These are phyloP conservation scores for Toxostoma redivivum DNA, from an alignment of 2,113 vertebrate genomes.

Conservation along the genomic window DNA sequence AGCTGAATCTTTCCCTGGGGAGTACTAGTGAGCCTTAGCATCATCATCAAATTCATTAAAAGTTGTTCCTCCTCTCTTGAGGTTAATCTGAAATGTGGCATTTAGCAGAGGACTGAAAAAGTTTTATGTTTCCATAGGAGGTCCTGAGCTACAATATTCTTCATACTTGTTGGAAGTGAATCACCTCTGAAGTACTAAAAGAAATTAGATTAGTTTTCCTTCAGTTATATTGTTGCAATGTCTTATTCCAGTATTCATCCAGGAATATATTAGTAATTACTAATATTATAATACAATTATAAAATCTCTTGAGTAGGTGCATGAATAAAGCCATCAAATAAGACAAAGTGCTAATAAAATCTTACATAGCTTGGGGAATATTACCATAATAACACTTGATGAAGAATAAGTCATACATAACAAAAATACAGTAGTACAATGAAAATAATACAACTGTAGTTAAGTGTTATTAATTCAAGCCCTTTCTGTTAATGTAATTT, in stretches of 20 bases:
- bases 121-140: not conserved
- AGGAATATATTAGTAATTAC: not conserved
- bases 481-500: not conserved
- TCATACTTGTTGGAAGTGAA: not conserved
- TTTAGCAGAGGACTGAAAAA: not conserved
- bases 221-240: not conserved
- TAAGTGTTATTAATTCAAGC: slow-evolving; percentile 1
- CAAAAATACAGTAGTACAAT: not conserved
- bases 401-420: slow-evolving; percentile 3
- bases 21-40: not conserved
- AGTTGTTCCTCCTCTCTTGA: not conserved
- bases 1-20: not conserved
- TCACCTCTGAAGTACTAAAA: not conserved
- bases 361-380: not conserved
- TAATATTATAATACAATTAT: not conserved
- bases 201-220: not conserved
- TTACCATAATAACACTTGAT: not conserved
- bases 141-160: not conserved
- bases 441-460: not conserved
- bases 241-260: not conserved
- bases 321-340: slow-evolving; percentile 28
- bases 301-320: not conserved
- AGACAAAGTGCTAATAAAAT: slow-evolving; percentile 43
- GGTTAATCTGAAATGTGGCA: not conserved
- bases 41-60: not conserved